Conservation (phyloP, 2,113 vertebrate genomes). For the Dendropsophus ebraccatus region DNA sequence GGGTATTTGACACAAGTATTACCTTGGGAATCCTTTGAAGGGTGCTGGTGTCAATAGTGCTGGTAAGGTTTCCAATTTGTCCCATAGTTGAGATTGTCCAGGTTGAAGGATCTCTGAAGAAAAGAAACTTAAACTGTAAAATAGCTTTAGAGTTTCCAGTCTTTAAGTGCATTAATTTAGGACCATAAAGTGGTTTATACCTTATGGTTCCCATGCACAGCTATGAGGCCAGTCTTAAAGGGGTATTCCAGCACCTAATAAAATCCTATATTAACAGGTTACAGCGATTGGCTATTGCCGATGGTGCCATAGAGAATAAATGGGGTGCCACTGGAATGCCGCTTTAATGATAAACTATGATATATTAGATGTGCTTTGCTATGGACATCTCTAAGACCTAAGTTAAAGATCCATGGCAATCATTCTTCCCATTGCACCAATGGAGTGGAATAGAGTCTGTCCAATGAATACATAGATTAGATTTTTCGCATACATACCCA, state of each 20-base stretch:
- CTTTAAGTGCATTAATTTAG: too few species aligned
- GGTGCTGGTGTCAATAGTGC: background rate
- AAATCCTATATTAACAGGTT: too few species aligned
- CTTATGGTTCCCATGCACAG: background rate
- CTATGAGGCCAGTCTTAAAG: background rate
- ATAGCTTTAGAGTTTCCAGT: background rate
- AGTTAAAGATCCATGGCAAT: background rate
- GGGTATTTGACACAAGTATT: background rate
- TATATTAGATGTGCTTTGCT: background rate
- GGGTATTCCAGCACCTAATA: too few species aligned
- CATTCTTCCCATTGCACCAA: background rate
- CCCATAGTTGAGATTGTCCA: slow-evolving; percentile 48
- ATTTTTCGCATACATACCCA: slow-evolving; percentile 49
- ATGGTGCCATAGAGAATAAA: too few species aligned
- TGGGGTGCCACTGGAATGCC: too few species aligned
- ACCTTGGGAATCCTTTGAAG: slow-evolving; percentile 43
- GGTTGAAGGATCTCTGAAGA: slow-evolving; percentile 1
- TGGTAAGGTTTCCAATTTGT: slow-evolving; percentile 21
- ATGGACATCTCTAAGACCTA: background rate
- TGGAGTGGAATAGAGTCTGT: too few species aligned
- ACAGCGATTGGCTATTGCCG: too few species aligned
- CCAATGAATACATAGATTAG: background rate
- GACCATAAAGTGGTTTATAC: too few species aligned
- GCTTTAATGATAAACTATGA: background rate
- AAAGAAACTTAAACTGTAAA: background rate